Evolutionary conservation across 64 coral and sea anemone species (phyloP).

Genomic region (Anthopleura sola): DNA sequence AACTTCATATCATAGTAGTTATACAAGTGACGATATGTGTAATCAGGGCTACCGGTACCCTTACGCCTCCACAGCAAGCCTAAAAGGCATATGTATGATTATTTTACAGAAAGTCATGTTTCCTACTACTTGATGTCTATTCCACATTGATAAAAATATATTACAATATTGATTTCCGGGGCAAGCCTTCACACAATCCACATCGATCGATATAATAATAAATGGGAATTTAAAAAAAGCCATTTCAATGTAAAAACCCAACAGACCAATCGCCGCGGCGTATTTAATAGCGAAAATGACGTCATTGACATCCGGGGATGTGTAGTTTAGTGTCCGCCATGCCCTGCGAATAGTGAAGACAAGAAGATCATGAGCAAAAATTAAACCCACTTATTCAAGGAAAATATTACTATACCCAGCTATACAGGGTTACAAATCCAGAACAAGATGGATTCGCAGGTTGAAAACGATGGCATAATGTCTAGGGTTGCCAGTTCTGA

Average conservation of each 20-base stretch:
- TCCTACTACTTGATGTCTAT: not conserved
- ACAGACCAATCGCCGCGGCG: not conserved
- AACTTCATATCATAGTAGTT: too few species aligned
- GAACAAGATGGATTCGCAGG: conserved; percentile 2
- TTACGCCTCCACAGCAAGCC: not conserved
- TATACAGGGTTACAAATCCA: not conserved
- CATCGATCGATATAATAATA: not conserved
- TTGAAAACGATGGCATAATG: not conserved
- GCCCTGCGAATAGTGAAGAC: conserved; percentile 19
- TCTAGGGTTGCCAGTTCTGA: not conserved
- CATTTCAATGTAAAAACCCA: not conserved
- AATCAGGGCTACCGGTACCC: not conserved
- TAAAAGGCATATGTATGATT: not conserved
- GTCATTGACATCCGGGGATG: conserved; percentile 31
- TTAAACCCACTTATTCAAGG: not conserved
- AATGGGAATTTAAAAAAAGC: not conserved
- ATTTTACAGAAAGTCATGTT: not conserved
- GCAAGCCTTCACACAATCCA: not conserved
- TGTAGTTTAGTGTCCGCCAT: conserved; percentile 11
- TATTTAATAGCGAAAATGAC: conserved; percentile 16
- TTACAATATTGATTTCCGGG: conserved; percentile 4
- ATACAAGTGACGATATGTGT: too few species aligned
- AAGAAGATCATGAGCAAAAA: not conserved
- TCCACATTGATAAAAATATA: not conserved
- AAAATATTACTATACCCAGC: not conserved